Conservation (phyloP, 2,797 vertebrate genomes). For the Erethizon dorsatum region DNA sequence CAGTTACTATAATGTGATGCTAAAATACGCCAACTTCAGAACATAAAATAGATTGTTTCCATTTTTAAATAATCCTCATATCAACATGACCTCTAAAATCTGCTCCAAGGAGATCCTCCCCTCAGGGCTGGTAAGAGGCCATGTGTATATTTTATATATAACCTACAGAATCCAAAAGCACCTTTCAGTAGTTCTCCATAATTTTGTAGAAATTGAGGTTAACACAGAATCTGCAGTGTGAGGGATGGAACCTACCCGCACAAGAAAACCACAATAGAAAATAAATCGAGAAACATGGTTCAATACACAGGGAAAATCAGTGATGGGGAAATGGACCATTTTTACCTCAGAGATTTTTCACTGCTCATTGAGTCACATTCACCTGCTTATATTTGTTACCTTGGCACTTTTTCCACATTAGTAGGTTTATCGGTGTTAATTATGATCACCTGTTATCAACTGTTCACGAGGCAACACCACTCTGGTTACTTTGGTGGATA, state of each 20-base stretch:
- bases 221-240: not conserved
- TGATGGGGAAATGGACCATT: conserved; percentile 9
- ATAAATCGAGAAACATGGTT: conserved; percentile 22
- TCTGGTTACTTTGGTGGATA: not conserved
- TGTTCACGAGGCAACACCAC: not conserved
- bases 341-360: conserved; percentile 64
- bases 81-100: not conserved
- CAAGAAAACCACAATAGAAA: not conserved
- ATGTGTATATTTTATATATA: not conserved
- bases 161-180: not conserved
- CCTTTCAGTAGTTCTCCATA: not conserved
- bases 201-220: not conserved
- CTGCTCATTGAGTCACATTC: conserved; percentile 42
- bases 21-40: not conserved
- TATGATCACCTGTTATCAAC: conserved; percentile 11
- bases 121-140: not conserved
- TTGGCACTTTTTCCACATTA: conserved; percentile 28
- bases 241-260: not conserved
- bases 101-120: not conserved
- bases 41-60: not conserved
- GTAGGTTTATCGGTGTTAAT: not conserved
- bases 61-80: not conserved
- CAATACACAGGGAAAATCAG: conserved; percentile 28
- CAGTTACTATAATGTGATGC: not conserved
- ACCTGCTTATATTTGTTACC: not conserved